These are phyloP conservation scores for Tortrix viridana DNA, from an alignment of 2,888 invertebrate species.

Conservation along the genomic window DNA sequence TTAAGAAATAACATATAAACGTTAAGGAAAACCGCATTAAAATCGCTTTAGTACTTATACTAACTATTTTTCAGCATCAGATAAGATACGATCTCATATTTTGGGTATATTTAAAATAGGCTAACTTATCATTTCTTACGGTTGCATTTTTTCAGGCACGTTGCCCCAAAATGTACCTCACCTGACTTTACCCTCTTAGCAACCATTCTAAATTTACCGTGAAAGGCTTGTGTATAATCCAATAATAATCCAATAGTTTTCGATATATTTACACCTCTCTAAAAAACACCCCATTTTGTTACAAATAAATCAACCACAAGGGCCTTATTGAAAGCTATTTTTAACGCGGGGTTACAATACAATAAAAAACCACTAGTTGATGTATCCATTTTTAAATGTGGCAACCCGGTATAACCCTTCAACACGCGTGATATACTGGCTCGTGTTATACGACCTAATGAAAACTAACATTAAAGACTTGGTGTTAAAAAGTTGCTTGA, in stretches of 20 bases:
- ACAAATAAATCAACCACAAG: constrained; percentile 60
- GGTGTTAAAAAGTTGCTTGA: constrained; percentile 51
- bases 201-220: background rate
- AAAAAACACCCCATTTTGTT: constrained; percentile 45
- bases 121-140: too few relatives aligned
- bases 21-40: too few relatives aligned
- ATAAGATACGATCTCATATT: too few relatives aligned
- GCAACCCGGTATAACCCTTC: constrained; percentile 63
- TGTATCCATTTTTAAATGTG: constrained; percentile 74
- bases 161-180: background rate
- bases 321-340: constrained; percentile 74
- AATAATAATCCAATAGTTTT: constrained; percentile 14
- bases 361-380: constrained; percentile 66
- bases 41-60: too few relatives aligned
- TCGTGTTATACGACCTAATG: constrained; percentile 66
- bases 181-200: background rate
- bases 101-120: too few relatives aligned
- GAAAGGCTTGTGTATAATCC: background rate
- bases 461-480: constrained; percentile 62
- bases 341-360: constrained; percentile 56
- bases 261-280: constrained; percentile 41
- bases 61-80: too few relatives aligned
- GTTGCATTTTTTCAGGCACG: background rate
- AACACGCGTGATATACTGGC: constrained; percentile 59
- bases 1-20: too few relatives aligned